A percentile compares a stretch with the other conserved stretches of the same genome.
These are phyloP conservation scores for Catamblyrhynchus diadema DNA, from an alignment of 2,797 vertebrate genomes.

Conservation along the genomic window DNA sequence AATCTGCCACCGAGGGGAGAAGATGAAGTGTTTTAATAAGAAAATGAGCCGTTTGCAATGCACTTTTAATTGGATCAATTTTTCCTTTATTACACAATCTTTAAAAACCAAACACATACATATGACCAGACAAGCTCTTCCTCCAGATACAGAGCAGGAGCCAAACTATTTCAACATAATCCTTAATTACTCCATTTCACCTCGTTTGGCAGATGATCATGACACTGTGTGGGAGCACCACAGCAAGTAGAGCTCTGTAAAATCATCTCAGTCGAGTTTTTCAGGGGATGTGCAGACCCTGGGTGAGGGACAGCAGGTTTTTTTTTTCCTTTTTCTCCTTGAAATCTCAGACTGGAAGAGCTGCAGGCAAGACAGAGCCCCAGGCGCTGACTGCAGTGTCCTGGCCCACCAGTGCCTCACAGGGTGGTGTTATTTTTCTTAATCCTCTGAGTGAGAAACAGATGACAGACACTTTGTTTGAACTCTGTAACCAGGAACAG, in stretches of 20 bases:
- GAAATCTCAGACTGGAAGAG: not conserved
- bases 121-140: constrained; percentile 40
- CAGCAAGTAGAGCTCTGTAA: not conserved
- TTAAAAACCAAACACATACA: constrained; percentile 42
- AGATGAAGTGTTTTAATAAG: constrained; percentile 60
- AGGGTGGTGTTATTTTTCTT: not conserved
- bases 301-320: not conserved
- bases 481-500: constrained; percentile 8
- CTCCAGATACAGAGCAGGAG: constrained; percentile 56
- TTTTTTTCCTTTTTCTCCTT: not conserved
- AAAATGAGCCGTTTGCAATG: constrained; percentile 27
- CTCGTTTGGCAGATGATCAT: constrained; percentile 7
- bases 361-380: not conserved
- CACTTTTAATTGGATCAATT: constrained; percentile 70
- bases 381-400: not conserved
- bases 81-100: constrained; percentile 66
- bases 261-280: not conserved
- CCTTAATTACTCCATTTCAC: constrained; percentile 36
- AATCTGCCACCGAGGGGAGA: constrained; percentile 13
- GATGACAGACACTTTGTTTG: constrained; percentile 20
- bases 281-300: not conserved
- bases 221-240: not conserved
- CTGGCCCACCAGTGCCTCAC: not conserved
- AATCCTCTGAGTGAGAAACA: constrained; percentile 26
- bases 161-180: constrained; percentile 3